Evolutionary conservation across 2,888 invertebrate genomes (phyloP), one percentile per base, ranked within the genome.

Genomic region (Didymodactylos carnosus): DNA sequence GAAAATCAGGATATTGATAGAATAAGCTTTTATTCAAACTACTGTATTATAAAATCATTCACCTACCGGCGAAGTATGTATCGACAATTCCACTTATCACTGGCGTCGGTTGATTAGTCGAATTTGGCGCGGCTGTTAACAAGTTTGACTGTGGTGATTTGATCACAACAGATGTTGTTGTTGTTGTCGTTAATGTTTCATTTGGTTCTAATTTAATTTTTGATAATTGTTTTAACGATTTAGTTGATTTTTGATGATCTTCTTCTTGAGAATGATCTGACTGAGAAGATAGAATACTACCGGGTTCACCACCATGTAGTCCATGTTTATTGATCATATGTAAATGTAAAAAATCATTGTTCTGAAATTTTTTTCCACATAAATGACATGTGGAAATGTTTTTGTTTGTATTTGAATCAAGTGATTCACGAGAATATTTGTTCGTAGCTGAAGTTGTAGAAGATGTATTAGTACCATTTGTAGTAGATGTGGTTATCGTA

Each of bases 271-370:
- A 14, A 53, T 53, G 27, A 29, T 16, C n/a, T n/a, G n/a, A n/a
- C n/a, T n/a, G n/a, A n/a, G n/a, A n/a, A n/a, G n/a, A n/a, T n/a
- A n/a, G n/a, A n/a, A n/a, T n/a, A n/a, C n/a, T 19, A 29, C 7
- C 29, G 27, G 27, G 53, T 53, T 29, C 29, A 53, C 29, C 53
- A 23, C 27, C 7, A 29, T 27, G 27, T 2, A 49, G n/a, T 49
- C 23, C 23, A 49, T 49, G 46, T 49, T 49, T 49, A 23, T 49
- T 49, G 23, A 49, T 29, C 8, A 53, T 81, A 79, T 82, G 83
- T 69, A 82, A 78, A 75, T 80, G 80, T 49, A 46, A 10, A 46
- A n/a, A 46, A 46, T 46, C 46, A 46, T 46, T 46, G 16, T 16
- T n/a, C n/a, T 46, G 46, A 46, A 46, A 46, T 46, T 46, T 46